phyloP scores from a whole-genome alignment of 2,113 vertebrate genomes.

The Ptilorrhoa leucosticta region DNA sequence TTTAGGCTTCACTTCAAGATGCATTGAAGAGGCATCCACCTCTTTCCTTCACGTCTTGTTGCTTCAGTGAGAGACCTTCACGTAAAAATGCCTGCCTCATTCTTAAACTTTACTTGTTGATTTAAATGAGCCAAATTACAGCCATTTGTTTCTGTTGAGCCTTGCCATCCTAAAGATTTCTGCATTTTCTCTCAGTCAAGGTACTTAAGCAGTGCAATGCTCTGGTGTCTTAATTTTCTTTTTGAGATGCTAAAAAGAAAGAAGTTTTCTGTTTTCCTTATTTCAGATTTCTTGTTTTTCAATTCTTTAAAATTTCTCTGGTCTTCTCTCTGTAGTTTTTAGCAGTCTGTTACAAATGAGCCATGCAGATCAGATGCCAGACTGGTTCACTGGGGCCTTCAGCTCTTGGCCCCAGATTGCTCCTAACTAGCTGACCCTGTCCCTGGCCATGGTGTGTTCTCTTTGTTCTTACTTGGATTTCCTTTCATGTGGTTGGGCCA shows the following conservation, averaged over 20 bases:
- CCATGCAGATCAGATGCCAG: neutral
- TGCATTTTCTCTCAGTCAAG: neutral
- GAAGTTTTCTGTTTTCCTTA: neutral
- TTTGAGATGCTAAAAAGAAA: neutral
- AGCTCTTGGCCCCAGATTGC: neutral
- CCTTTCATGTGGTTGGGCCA: slow-evolving; percentile 1
- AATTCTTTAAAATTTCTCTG: neutral
- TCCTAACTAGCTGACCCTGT: neutral
- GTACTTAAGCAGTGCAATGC: neutral
- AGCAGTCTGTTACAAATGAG: neutral
- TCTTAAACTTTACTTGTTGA: neutral
- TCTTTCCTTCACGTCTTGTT: neutral
- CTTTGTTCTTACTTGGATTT: slow-evolving; percentile 36
- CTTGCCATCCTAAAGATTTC: neutral
- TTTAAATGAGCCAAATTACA: neutral
- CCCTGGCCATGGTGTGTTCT: neutral
- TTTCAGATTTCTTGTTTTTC: neutral
- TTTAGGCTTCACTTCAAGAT: neutral
- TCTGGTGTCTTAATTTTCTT: neutral
- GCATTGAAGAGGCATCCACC: neutral
- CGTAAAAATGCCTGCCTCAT: neutral
- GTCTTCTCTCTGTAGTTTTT: neutral
- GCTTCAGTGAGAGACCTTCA: neutral
- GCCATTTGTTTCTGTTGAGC: neutral
- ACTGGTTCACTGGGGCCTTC: neutral